Percentiles rank a stretch among this genome's conserved stretches.
Evolutionary conservation across 2,797 vertebrate species (phyloP).

Genomic region (Enteromius anoplus): DNA sequence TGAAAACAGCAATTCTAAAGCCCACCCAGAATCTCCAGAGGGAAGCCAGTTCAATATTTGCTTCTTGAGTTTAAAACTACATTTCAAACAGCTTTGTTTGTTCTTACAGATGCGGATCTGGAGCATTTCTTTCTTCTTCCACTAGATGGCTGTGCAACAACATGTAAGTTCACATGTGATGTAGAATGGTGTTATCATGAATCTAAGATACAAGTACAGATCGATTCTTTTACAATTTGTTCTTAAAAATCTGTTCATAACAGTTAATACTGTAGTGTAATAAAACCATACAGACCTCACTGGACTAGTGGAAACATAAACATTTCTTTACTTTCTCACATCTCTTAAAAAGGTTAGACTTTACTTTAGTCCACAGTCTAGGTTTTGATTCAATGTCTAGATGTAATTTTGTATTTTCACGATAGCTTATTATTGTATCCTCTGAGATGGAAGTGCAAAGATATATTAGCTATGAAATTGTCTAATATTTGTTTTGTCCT

Average conservation of each 20-base stretch:
- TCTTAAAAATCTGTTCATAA: background rate
- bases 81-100: background rate
- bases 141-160: slow-evolving; percentile 52
- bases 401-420: background rate
- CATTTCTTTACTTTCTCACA: background rate
- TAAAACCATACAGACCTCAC: background rate
- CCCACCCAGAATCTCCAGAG: too few relatives aligned
- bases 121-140: slow-evolving; percentile 11
- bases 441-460: background rate
- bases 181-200: background rate
- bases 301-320: background rate
- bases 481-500: background rate
- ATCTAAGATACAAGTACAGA: background rate
- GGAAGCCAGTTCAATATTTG: background rate
- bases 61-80: background rate
- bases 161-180: background rate
- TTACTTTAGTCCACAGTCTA: background rate
- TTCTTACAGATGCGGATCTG: background rate
- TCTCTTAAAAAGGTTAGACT: background rate
- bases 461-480: background rate
- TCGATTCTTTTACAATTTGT: background rate
- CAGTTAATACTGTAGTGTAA: too few relatives aligned
- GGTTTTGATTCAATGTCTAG: background rate
- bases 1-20: background rate
- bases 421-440: background rate